phyloP scores from a whole-genome alignment of 2,113 vertebrate genomes.

The Anthoscopus minutus region DNA sequence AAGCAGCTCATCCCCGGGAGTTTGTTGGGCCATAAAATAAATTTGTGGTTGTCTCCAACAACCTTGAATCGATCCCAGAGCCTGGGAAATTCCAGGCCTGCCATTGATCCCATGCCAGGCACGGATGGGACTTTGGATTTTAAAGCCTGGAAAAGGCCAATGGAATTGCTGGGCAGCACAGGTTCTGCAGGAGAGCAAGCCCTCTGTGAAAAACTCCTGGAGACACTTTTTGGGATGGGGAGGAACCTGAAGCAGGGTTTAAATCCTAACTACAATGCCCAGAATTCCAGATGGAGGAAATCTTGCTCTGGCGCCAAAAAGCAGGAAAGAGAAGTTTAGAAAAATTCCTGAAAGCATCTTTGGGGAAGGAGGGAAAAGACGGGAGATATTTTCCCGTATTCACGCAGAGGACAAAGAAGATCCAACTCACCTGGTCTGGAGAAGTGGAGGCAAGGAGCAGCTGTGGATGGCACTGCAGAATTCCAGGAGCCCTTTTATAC shows the following conservation, averaged over 20 bases:
- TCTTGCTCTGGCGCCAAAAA: too few species aligned
- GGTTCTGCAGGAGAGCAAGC: neutral
- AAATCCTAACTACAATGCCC: neutral
- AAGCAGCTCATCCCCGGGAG: neutral
- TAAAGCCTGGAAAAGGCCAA: neutral
- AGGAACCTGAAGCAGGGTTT: neutral
- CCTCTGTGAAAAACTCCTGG: neutral
- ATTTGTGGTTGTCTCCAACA: neutral
- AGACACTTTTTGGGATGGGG: neutral
- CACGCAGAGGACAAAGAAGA: fast-evolving
- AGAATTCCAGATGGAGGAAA: neutral
- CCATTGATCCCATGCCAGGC: fast-evolving
- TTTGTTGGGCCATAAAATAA: too few species aligned
- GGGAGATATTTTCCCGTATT: neutral
- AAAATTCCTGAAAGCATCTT: neutral
- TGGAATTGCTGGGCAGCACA: fast-evolving
- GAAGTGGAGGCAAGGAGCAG: neutral
- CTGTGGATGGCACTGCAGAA: neutral
- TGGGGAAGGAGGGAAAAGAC: neutral
- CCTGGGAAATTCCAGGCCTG: neutral
- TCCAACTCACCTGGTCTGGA: neutral
- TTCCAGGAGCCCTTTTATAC: neutral
- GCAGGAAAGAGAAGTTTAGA: fast-evolving
- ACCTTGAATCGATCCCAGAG: too few species aligned
- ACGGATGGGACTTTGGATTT: too few species aligned